A percentile compares a stretch with the other conserved stretches of the same genome.
Conservation (phyloP, 2,888 invertebrate genomes). For the Drosophila hamatofila region DNA sequence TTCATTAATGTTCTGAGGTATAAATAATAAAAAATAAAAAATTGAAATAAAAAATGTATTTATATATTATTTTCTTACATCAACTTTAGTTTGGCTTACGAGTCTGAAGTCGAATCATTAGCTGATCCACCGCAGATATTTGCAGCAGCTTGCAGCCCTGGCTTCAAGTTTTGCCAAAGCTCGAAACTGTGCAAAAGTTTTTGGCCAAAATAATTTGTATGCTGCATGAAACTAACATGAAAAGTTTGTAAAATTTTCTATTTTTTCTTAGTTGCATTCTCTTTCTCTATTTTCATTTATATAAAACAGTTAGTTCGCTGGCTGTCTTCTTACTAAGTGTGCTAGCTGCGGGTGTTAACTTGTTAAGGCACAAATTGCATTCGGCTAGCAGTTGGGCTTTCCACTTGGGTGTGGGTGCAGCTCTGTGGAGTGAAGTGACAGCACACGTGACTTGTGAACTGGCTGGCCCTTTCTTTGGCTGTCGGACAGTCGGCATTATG, state of each 20-base stretch:
- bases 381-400: conserved; percentile 11
- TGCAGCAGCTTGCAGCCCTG: conserved; percentile 8
- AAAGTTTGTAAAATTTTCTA: conserved; percentile 51
- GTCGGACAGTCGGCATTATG: conserved; percentile 7
- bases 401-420: conserved; percentile 6
- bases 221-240: conserved; percentile 66
- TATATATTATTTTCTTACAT: not conserved
- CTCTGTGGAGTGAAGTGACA: conserved; percentile 18
- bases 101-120: not conserved
- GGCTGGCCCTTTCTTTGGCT: conserved; percentile 9
- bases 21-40: no score
- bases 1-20: no score
- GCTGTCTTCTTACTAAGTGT: conserved; percentile 33
- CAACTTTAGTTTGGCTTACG: not conserved
- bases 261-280: conserved; percentile 18
- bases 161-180: conserved; percentile 22
- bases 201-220: conserved; percentile 75
- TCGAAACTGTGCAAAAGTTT: conserved; percentile 45
- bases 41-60: not conserved
- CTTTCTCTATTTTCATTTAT: conserved; percentile 3
- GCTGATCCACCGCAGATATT: not conserved
- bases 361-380: conserved; percentile 53
- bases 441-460: conserved; percentile 39
- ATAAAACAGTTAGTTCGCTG: conserved; percentile 31
- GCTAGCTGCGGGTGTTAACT: conserved; percentile 56